These are phyloP conservation scores for Neria commutata DNA, from an alignment of 2,888 invertebrate genomes.

Conservation along the genomic window DNA sequence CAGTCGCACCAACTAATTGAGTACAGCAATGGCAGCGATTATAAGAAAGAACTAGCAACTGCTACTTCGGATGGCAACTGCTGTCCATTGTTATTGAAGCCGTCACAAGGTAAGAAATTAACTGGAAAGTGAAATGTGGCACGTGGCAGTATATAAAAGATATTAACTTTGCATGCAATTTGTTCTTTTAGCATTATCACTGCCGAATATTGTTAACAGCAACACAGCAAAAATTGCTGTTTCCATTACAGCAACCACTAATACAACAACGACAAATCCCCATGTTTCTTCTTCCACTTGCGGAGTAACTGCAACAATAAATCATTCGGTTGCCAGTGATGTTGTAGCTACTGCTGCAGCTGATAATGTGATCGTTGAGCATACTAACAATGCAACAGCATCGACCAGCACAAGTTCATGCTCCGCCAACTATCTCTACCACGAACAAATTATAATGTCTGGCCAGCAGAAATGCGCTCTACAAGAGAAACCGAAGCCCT, in stretches of 20 bases:
- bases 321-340: background rate
- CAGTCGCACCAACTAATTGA: conserved; percentile 5
- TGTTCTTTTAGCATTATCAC: conserved; percentile 32
- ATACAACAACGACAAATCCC: conserved; percentile 13
- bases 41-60: conserved; percentile 7
- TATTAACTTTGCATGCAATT: background rate
- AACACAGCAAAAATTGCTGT: conserved; percentile 23
- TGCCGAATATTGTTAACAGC: conserved; percentile 30
- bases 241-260: conserved; percentile 7
- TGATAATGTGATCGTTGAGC: conserved; percentile 18
- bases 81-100: conserved; percentile 19
- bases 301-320: background rate
- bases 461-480: conserved; percentile 59
- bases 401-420: conserved; percentile 24
- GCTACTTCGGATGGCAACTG: conserved; percentile 25
- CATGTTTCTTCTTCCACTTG: background rate
- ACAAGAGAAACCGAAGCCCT: conserved; percentile 62
- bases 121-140: no score
- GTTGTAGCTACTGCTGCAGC: conserved; percentile 20
- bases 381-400: conserved; percentile 14
- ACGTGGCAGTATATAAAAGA: background rate
- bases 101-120: conserved; percentile 33
- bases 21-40: conserved; percentile 16
- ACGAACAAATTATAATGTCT: conserved; percentile 60
- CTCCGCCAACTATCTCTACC: conserved; percentile 44